Conservation (phyloP, 2,113 vertebrate genomes). For the Corythornis vintsioides region DNA sequence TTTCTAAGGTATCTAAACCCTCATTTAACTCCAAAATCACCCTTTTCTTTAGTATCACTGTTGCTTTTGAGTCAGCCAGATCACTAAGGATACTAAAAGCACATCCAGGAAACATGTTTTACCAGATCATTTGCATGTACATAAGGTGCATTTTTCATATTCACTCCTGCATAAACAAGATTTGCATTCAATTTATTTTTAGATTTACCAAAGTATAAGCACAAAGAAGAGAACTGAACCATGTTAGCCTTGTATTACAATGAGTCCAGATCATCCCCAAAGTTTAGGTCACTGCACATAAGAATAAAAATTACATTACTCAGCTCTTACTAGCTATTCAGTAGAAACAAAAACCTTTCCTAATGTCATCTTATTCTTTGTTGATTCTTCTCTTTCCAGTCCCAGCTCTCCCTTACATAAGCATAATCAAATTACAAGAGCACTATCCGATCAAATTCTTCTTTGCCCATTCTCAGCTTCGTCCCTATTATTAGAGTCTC, state of each 20-base stretch:
- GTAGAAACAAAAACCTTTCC: slow-evolving; percentile 20
- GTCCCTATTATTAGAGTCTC: slow-evolving; percentile 41
- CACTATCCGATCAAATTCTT: slow-evolving; percentile 56
- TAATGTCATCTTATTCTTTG: slow-evolving; percentile 19
- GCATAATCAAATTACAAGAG: slow-evolving; percentile 52
- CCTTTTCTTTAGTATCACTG: background rate
- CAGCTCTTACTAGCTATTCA: background rate
- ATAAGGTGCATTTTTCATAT: background rate
- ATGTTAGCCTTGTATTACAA: background rate
- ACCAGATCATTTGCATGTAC: background rate
- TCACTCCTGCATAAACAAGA: background rate
- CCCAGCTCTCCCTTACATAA: slow-evolving; percentile 47
- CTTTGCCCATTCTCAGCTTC: background rate
- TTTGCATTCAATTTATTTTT: background rate
- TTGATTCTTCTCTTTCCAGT: slow-evolving; percentile 30
- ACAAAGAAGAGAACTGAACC: background rate
- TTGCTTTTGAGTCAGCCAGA: background rate
- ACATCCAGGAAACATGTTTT: background rate
- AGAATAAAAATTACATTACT: slow-evolving; percentile 39
- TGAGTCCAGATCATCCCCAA: background rate
- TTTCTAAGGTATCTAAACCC: background rate
- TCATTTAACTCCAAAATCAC: background rate
- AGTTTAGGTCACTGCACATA: background rate
- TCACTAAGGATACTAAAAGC: background rate
- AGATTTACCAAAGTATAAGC: background rate